Percentiles rank a stretch among this genome's conserved stretches.
These are phyloP conservation scores for Cavia aperea DNA, from an alignment of 2,113 vertebrate genomes.

Conservation along the genomic window DNA sequence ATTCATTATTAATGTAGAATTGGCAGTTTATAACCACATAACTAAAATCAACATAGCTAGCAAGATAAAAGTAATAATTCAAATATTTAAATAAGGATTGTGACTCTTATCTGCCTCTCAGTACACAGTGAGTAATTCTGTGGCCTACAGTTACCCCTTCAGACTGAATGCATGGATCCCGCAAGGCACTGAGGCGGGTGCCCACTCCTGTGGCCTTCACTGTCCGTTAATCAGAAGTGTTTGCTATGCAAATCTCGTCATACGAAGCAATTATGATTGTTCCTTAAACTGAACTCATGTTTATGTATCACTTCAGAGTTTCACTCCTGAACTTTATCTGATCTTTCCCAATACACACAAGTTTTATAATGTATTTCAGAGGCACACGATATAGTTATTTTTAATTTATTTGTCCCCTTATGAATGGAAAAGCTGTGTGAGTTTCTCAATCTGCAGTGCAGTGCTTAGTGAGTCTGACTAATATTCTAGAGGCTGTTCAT, in stretches of 20 bases:
- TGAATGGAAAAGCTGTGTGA: not conserved
- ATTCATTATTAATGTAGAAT: not conserved
- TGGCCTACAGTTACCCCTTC: constrained; percentile 56
- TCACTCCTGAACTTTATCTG: constrained; percentile 66
- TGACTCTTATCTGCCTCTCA: constrained; percentile 59
- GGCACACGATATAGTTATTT: constrained; percentile 59
- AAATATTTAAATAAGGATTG: constrained; percentile 69
- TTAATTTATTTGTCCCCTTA: constrained; percentile 48
- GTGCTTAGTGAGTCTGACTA: constrained; percentile 38
- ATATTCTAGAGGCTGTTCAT: constrained; percentile 47
- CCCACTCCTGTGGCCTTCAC: constrained; percentile 44
- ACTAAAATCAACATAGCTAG: constrained; percentile 35
- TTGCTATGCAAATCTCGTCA: constrained; percentile 76
- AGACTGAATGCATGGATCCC: constrained; percentile 63
- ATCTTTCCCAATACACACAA: constrained; percentile 48
- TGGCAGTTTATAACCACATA: not conserved
- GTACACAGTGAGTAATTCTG: constrained; percentile 71
- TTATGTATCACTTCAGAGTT: constrained; percentile 74
- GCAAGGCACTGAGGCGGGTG: constrained; percentile 49
- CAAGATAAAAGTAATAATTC: constrained; percentile 61
- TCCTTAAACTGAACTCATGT: constrained; percentile 73
- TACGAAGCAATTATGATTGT: constrained; percentile 72
- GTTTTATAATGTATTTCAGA: constrained; percentile 62
- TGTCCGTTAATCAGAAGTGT: constrained; percentile 72
- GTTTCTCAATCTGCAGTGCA: constrained; percentile 45